Evolutionary conservation across 2,797 vertebrate genomes (phyloP), one percentile per base, ranked within the genome.

Genomic region (Nyctalus aviator): DNA sequence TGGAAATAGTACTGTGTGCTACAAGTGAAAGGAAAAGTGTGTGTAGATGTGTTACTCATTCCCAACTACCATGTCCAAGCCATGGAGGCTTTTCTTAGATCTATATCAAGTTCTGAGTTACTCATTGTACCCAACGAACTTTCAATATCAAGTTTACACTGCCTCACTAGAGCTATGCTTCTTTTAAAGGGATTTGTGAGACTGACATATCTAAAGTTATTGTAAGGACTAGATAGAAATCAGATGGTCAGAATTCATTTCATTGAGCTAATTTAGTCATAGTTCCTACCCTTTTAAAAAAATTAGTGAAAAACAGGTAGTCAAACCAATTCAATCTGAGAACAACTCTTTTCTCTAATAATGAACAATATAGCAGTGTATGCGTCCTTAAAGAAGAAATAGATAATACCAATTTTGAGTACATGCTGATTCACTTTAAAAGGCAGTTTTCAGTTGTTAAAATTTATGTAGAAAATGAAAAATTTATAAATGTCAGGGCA

Each of bases 141-240:
- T n/a, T 86, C 48, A 94, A 17, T 37, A 78, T 59, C 25, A 89
- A 93, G 78, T 69, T 81, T 71, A 81, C 37, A 27, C 17, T 92
- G 55, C 76, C 21, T 87, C 79, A 30, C 71, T 79, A 44, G 13
- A 15, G 91, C 14, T 81, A 57, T 59, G 8, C 18, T 92, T 73
- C 27, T 76, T 81, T 75, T n/a, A 90, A 53, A 53, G 9, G 2
- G 12, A 75, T 41, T 87, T 83, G 55, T 30, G 9, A 50, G 41
- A 71, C 57, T 87, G 75, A 68, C 7, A 27, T 62, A 46, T 32
- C 44, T 35, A 37, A 90, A 87, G 55, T 50, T 89, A 68, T 25
- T 71, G 0, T 85, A 76, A 82, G 17, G 20, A 55, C 55, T 14
- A 57, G 32, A 53, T 35, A 41, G n/a, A 85, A 86, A 44, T 21